phyloP scores from a whole-genome alignment of 2,113 vertebrate species.

The Mobula hypostoma region DNA sequence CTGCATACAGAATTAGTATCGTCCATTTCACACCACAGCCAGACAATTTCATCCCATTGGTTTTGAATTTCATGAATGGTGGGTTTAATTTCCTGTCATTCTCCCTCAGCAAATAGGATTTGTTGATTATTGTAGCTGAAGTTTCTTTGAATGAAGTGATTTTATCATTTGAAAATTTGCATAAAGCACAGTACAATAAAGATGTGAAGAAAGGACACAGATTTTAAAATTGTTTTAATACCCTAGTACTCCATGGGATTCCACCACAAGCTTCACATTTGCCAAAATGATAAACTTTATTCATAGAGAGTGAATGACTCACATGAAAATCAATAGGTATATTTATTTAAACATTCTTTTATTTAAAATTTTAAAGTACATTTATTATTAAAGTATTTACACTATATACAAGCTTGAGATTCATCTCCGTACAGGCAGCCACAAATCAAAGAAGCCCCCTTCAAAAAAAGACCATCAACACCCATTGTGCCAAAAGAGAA shows the following conservation, averaged over 20 bases:
- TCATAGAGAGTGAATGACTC: background rate
- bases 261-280: background rate
- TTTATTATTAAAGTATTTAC: too few species aligned
- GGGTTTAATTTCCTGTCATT: background rate
- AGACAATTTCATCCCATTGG: background rate
- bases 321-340: background rate
- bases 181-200: background rate
- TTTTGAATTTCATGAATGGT: background rate
- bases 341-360: too few species aligned
- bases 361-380: too few species aligned
- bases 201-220: background rate
- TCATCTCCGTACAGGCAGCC: too few species aligned
- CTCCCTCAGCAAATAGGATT: background rate
- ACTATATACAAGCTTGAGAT: too few species aligned
- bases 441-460: too few species aligned
- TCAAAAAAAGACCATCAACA: too few species aligned
- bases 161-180: background rate
- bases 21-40: background rate
- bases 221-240: background rate
- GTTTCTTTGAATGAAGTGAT: background rate
- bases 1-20: background rate
- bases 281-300: background rate
- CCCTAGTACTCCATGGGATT: background rate
- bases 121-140: background rate
- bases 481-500: too few species aligned